Percentiles rank a stretch among this genome's conserved stretches.
phyloP scores from a whole-genome alignment of 2,113 vertebrate species.

The Parus major region DNA sequence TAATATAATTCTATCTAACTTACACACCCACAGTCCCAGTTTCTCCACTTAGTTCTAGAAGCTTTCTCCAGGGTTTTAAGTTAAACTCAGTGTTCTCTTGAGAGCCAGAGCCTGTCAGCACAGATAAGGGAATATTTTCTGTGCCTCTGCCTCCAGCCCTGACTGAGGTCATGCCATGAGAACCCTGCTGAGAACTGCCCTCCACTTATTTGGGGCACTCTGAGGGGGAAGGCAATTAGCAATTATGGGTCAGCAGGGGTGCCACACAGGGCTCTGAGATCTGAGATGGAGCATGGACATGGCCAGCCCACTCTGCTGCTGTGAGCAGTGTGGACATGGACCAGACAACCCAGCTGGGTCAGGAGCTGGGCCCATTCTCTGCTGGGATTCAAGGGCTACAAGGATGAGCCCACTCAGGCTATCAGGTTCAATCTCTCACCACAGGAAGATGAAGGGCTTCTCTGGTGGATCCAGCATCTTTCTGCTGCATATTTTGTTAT shows the following conservation, averaged over 20 bases:
- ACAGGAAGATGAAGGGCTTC: neutral
- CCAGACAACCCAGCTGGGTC: neutral
- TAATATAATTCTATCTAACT: no score
- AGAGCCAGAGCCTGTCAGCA: no score
- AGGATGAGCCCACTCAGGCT: neutral
- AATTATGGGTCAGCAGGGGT: neutral
- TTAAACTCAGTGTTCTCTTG: no score
- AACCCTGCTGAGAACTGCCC: neutral
- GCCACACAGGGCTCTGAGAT: neutral
- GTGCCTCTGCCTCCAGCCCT: neutral
- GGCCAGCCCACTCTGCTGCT: neutral
- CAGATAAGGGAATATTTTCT: no score
- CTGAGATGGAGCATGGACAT: rapidly evolving
- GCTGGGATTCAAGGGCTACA: neutral
- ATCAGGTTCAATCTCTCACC: neutral
- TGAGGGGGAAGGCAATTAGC: neutral
- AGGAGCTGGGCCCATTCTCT: neutral
- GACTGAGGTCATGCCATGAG: rapidly evolving
- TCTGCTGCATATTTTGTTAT: neutral
- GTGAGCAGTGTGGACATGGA: neutral
- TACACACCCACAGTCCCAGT: no score
- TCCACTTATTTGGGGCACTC: neutral
- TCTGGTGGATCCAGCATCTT: neutral
- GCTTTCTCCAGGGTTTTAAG: no score
- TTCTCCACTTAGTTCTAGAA: no score